phyloP scores from a whole-genome alignment of 2,888 invertebrate species.

The Sminthurides aquaticus region DNA sequence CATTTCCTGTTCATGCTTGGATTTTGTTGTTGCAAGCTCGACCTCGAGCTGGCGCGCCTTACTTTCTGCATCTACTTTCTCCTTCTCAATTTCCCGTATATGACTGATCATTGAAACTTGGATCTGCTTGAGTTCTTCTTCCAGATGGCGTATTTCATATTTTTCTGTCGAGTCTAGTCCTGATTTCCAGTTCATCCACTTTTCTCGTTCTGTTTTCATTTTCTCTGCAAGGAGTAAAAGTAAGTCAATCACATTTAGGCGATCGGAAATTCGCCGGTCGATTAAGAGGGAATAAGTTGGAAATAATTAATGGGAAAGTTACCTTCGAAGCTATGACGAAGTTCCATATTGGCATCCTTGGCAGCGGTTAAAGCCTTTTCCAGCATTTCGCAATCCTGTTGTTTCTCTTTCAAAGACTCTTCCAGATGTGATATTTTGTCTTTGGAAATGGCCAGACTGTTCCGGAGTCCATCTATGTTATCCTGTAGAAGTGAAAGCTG shows the following conservation, averaged over 20 bases:
- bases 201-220: slow-evolving; percentile 36
- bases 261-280: not conserved
- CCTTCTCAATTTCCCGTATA: slow-evolving; percentile 30
- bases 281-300: not conserved
- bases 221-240: slow-evolving; percentile 23
- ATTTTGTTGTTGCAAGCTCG: slow-evolving; percentile 29
- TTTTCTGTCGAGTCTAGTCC: slow-evolving; percentile 37
- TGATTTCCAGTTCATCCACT: slow-evolving; percentile 37
- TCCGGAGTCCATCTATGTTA: slow-evolving; percentile 2
- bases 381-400: slow-evolving; percentile 9
- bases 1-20: slow-evolving; percentile 35
- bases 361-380: slow-evolving; percentile 15
- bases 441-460: not conserved
- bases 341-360: slow-evolving; percentile 15
- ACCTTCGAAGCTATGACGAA: slow-evolving; percentile 19
- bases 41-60: slow-evolving; percentile 33
- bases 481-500: slow-evolving; percentile 14
- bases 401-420: slow-evolving; percentile 16
- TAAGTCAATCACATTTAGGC: slow-evolving; percentile 7
- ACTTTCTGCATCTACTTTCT: slow-evolving; percentile 38
- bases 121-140: slow-evolving; percentile 35
- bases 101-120: slow-evolving; percentile 36
- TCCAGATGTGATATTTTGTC: slow-evolving; percentile 15
- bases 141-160: slow-evolving; percentile 33
- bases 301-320: not conserved